Conservation (phyloP, 2,797 vertebrate genomes). For the Alfaro cultratus region DNA sequence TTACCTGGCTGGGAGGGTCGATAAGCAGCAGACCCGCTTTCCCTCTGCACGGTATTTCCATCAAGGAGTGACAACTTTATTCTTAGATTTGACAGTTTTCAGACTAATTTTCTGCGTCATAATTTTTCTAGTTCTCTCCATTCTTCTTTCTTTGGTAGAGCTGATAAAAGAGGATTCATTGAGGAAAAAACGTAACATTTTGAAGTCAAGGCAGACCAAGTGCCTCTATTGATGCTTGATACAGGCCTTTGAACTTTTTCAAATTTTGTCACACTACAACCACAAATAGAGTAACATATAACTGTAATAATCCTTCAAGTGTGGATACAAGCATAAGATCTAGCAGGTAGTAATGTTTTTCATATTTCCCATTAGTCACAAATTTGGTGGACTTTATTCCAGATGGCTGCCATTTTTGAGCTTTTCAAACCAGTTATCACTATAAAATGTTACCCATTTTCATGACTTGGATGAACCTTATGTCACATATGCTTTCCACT, state of each 20-base stretch:
- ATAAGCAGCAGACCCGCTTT: conserved; percentile 37
- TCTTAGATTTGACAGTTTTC: neutral
- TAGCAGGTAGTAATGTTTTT: no score
- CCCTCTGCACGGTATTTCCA: conserved; percentile 26
- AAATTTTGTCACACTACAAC: neutral
- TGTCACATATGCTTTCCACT: no score
- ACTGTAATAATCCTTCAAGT: no score
- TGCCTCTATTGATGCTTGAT: neutral
- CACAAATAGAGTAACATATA: neutral
- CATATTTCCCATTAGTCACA: no score
- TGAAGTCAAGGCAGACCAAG: neutral
- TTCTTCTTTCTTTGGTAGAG: neutral
- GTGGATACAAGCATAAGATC: no score
- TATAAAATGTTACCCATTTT: no score
- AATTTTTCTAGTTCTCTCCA: neutral
- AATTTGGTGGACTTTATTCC: no score
- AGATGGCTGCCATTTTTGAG: no score
- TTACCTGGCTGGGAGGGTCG: conserved; percentile 38
- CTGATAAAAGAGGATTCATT: neutral
- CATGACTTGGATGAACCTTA: no score
- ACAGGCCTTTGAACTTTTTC: neutral
- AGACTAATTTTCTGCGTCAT: neutral
- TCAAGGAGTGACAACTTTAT: conserved; percentile 5
- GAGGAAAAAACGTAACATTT: neutral
- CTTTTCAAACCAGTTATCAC: no score